Base-by-base conservation (phyloP, 1,140 invertebrate genomes). In the Anoplophora glabripennis region DNA sequence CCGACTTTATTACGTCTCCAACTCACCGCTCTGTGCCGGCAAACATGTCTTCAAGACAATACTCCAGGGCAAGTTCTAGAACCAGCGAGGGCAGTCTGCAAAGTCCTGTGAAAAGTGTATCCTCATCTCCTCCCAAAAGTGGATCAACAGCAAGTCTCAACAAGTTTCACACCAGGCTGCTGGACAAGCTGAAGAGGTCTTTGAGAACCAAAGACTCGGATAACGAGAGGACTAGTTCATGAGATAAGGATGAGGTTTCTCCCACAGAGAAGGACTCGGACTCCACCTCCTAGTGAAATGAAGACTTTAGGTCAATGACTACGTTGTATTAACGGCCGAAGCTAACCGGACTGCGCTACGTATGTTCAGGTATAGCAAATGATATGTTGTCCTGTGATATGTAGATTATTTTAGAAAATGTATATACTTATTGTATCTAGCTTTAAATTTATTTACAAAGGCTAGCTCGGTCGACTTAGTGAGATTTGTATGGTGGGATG, bases 141-240 rank as follows among this genome's bases (percentile, higher is more conserved):
- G 80, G 78, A 46, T 74, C 81, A 72, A 57, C 79, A 14, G 83
- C 78, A 64, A 89, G 88, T 57, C 76, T 89, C 61, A 90, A 90
- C 65, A 92, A 92, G 78, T 92, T 93, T 75, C 89, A 92, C 80
- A 86, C 83, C 73, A 84, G 89, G 59, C 80, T 93, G 67, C 86
- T 93, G 59, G 89, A 93, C 74, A 91, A 91, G 76, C 75, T 93
- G 67, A 89, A 89, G 75, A 83, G 86, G 53, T 88, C 89, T 52
- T 79, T 92, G 72, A 82, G 83, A 67, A 86, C 83, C 52, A 86
- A 85, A 67, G 85, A 86, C 63, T 65, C 66, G 15, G 72, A 72
- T 12, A 70, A 66, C 38, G 72, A 74, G 60, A 63, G 70, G 38
- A 73, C 72, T 14, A 74, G 70, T 66, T 72, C 74, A 69, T 75